A percentile compares a stretch with the other conserved stretches of the same genome.
These are phyloP conservation scores for Entomyzon cyanotis DNA, from an alignment of 2,113 vertebrate genomes.

Conservation along the genomic window DNA sequence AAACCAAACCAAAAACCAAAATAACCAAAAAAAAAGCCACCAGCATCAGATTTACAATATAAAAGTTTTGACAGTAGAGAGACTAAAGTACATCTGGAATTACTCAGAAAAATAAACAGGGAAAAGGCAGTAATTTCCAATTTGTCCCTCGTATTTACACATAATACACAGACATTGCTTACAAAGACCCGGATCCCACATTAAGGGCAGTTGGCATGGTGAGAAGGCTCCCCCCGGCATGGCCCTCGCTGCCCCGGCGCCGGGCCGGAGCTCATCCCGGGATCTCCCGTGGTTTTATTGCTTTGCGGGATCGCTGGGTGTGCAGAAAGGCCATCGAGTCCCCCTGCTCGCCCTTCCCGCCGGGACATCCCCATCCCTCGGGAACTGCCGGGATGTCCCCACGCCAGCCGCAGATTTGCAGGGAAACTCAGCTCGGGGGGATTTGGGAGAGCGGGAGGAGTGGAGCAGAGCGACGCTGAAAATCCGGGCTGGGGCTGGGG, in stretches of 20 bases:
- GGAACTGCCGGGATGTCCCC: accelerated
- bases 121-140: slow-evolving; percentile 41
- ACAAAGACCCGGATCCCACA: slow-evolving; percentile 13
- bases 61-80: slow-evolving; percentile 56
- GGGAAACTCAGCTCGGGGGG: neutral
- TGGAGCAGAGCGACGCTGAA: neutral
- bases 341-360: neutral
- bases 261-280: neutral
- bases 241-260: neutral
- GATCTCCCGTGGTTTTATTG: neutral
- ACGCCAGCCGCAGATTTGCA: neutral
- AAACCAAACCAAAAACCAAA: neutral
- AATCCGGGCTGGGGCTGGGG: neutral
- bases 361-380: neutral
- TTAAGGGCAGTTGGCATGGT: slow-evolving; percentile 43
- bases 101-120: slow-evolving; percentile 50
- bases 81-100: slow-evolving; percentile 55
- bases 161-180: slow-evolving; percentile 35
- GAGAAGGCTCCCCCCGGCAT: neutral
- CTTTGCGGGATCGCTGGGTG: neutral
- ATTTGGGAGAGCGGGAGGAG: neutral
- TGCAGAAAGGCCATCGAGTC: neutral
- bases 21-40: slow-evolving; percentile 43
- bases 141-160: slow-evolving; percentile 19
- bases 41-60: slow-evolving; percentile 66